A percentile compares a stretch with the other conserved stretches of the same genome.
phyloP scores from a whole-genome alignment of 1,140 invertebrate genomes.

The Pantala flavescens region DNA sequence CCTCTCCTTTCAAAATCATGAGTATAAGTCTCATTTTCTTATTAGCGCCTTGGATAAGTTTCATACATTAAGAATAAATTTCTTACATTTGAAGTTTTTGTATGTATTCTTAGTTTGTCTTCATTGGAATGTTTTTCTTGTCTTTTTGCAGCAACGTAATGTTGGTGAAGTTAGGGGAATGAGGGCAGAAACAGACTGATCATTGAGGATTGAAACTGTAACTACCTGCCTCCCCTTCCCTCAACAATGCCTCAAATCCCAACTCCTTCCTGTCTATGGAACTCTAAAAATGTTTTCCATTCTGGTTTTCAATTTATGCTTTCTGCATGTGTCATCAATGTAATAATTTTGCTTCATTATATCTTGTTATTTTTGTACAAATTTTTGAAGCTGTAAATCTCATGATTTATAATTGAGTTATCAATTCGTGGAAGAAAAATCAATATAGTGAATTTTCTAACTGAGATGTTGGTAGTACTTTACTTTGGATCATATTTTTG shows the following conservation, averaged over 20 bases:
- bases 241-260: background rate
- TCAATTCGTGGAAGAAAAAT: too few relatives aligned
- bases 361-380: background rate
- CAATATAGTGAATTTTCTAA: too few relatives aligned
- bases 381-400: background rate
- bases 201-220: background rate
- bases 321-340: background rate
- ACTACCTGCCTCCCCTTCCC: background rate
- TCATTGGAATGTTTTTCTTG: conserved; percentile 18
- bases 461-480: too few relatives aligned
- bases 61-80: too few relatives aligned
- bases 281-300: background rate
- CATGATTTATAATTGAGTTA: too few relatives aligned
- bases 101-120: background rate
- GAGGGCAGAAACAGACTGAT: conserved; percentile 50
- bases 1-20: too few relatives aligned
- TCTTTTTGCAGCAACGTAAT: conserved; percentile 51
- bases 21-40: too few relatives aligned
- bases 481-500: too few relatives aligned
- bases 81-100: too few relatives aligned
- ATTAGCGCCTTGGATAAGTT: too few relatives aligned
- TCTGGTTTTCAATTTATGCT: background rate
- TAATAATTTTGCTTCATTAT: background rate
- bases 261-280: background rate
- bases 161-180: conserved; percentile 76